phyloP scores from a whole-genome alignment of 1,140 invertebrate species.

The Aphelinus atriplicis region DNA sequence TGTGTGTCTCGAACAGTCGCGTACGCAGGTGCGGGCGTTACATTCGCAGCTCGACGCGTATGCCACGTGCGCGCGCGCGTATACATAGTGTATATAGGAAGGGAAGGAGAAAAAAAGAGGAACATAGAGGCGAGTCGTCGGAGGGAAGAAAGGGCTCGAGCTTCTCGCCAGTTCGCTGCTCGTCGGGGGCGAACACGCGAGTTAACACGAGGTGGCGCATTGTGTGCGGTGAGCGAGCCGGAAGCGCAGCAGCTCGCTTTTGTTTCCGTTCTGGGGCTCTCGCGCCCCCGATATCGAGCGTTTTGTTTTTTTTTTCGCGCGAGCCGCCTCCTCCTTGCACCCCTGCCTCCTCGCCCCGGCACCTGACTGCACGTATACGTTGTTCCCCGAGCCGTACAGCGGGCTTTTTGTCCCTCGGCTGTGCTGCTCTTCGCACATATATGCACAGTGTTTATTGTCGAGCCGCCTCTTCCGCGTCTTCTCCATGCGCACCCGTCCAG shows the following conservation, averaged over 20 bases:
- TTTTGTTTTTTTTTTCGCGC: background rate
- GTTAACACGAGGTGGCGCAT: slow-evolving; percentile 62
- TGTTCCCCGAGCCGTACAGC: slow-evolving; percentile 2
- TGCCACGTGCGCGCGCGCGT: too few relatives aligned
- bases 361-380: too few relatives aligned
- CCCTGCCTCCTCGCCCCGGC: too few relatives aligned
- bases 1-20: too few relatives aligned
- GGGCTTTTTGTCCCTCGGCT: slow-evolving; percentile 2
- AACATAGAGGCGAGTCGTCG: background rate
- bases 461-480: background rate
- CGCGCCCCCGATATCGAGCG: slow-evolving; percentile 55
- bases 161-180: too few relatives aligned
- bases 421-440: background rate
- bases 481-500: background rate
- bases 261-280: slow-evolving; percentile 62
- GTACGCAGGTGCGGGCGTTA: background rate
- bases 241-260: slow-evolving; percentile 63
- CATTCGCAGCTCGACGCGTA: background rate
- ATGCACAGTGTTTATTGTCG: background rate
- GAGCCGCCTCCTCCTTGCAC: too few relatives aligned
- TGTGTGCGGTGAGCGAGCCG: slow-evolving; percentile 66
- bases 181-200: slow-evolving; percentile 50
- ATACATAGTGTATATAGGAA: too few relatives aligned
- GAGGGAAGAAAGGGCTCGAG: background rate
- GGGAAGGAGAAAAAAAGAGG: background rate